Percentiles rank a stretch among this genome's conserved stretches.
Conservation (phyloP, 2,797 vertebrate species). For the Anniella stebbinsi region DNA sequence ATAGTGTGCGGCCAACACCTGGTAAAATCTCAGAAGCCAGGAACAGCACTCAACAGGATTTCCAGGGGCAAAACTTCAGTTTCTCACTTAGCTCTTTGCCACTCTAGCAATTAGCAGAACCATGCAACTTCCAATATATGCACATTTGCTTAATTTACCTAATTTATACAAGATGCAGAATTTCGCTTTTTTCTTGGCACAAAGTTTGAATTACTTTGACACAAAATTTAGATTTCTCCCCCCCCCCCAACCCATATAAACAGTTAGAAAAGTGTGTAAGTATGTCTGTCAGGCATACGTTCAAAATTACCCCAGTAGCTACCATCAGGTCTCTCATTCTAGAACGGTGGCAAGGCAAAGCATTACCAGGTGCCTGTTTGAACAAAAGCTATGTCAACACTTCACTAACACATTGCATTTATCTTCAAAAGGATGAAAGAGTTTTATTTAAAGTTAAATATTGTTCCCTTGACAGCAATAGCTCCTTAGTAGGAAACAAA, state of each 20-base stretch:
- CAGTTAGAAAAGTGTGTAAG: background rate
- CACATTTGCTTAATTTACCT: background rate
- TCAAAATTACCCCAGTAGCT: background rate
- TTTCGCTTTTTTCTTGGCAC: background rate
- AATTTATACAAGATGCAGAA: conserved; percentile 2
- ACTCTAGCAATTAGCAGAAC: background rate
- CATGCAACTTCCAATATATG: too few relatives aligned
- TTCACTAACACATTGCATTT: conserved; percentile 14
- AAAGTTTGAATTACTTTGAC: background rate
- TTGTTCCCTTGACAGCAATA: conserved; percentile 28
- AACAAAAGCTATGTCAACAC: conserved; percentile 2
- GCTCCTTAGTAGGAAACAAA: conserved; percentile 28
- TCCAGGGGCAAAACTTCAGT: too few relatives aligned
- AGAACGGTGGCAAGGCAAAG: background rate
- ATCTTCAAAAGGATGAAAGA: conserved; percentile 11
- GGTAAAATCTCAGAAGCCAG: too few relatives aligned
- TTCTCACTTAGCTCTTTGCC: too few relatives aligned
- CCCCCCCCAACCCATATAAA: background rate
- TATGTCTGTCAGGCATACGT: background rate
- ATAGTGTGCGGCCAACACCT: too few relatives aligned
- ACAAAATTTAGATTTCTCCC: background rate
- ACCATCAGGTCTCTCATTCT: background rate
- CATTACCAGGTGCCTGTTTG: background rate
- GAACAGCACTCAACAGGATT: too few relatives aligned
- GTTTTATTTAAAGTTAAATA: conserved; percentile 41